Base-by-base conservation (phyloP, 2,113 vertebrate genomes). In the Delphinus delphis region DNA sequence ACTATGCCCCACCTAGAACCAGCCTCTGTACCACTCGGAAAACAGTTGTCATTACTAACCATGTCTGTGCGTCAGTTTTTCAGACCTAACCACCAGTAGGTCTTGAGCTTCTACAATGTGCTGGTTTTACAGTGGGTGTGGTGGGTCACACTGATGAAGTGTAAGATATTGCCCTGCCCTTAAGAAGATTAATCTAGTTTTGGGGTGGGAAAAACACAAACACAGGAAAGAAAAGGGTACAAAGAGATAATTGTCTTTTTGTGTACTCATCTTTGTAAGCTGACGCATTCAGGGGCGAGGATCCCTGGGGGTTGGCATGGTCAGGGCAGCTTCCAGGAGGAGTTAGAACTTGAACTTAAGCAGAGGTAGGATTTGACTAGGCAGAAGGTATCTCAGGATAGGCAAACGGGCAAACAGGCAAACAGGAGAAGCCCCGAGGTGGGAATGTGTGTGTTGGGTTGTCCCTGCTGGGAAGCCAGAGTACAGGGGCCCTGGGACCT, bases 181-280 rank as follows among this genome's bases (percentile, higher is more conserved):
- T 96, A 96, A 94, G 90, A 31, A 90, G 96, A 95, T 93, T 95
- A 96, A 60, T 92, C 81, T 80, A 82, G 60, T 90, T 88, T 89
- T 2, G 44, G 50, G 50, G 83, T 84, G 25, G 53, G 8, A 13
- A 76, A 83, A 95, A 85, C 70, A 76, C 55, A 96, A 86, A 95
- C 14, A 73, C 3, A 71, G n/a, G 23, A 74, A 83, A 85, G 91
- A 80, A 96, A 95, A 88, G 80, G 63, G 8, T 81, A 85, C 79
- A 84, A 36, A 77, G 33, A 88, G 81, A 90, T 81, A 76, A 91
- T 94, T 63, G 88, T 53, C 18, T 11, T 33, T 20, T 53, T 55
- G 25, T 60, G 25, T 85, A 23, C 60, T 93, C 71, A 82, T 5
- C 44, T 76, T 50, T 68, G 63, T 79, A 60, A 60, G 53, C 65